Evolutionary conservation across 2,113 vertebrate species (phyloP), one percentile per base, ranked within the genome.

Genomic region (Hemichromis elongatus): DNA sequence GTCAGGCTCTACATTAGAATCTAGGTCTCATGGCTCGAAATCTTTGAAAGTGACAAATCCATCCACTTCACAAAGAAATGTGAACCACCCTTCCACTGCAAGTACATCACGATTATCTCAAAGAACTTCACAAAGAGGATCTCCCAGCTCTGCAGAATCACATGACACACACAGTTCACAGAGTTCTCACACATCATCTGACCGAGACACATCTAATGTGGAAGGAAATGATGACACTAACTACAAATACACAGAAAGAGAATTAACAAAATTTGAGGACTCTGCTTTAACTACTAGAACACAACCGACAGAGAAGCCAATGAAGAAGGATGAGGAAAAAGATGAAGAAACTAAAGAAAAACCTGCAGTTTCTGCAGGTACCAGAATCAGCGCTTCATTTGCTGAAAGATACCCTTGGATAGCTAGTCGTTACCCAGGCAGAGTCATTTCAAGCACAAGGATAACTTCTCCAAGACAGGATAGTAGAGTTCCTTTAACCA

Each of bases 381-480:
- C 89, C 24, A 89, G 89, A 92, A 61, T 90, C 53, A 93, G 80
- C 10, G 14, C 92, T 3, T 93, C 92, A 10, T 80, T 92, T 84
- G 78, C 79, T 13, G 89, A 94, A 86, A 86, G 84, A 88, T 93
- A 88, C 42, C 93, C 93, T 11, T 91, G 88, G 88, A 80, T 92
- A 42, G 89, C 82, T 5, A 89, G 24, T 35, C 91, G 85, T 35
- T 92, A 92, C 80, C 92, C 91, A 19, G 86, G 82, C 21, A 87
- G 83, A 80, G 90, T 90, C 19, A 37, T 80, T 73, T 47, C 73
- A 63, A 81, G 78, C 18, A 45, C 86, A 2, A 90, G 90, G 68
- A 2, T 40, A 1, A 79, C 91, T 79, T 84, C 81, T 30, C 10
- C 91, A 28, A 94, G 93, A 21, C 90, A 90, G 52, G 92, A 93